Conservation (phyloP, 1,140 invertebrate genomes). For the Diplogasteroides magnus region DNA sequence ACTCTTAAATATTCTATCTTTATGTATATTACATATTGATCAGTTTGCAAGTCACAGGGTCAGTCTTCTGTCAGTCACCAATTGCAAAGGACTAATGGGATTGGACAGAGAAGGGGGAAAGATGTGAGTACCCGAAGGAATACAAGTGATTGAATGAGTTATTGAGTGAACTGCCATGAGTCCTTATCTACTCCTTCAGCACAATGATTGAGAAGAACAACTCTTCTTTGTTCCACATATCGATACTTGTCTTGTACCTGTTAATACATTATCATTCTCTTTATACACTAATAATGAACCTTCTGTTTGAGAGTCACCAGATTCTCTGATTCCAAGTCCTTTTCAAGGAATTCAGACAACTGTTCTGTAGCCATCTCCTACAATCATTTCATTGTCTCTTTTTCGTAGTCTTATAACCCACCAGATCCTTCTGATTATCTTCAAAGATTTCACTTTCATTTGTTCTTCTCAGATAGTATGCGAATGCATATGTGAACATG, state of each 20-base stretch:
- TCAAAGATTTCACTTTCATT: slow-evolving; percentile 99
- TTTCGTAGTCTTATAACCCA: background rate
- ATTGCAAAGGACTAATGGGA: too few species aligned
- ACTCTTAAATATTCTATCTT: too few species aligned
- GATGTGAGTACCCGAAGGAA: background rate
- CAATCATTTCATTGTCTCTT: background rate
- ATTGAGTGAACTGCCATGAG: slow-evolving; percentile 68
- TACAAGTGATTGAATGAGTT: background rate
- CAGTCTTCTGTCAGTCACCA: too few species aligned
- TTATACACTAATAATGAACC: slow-evolving; percentile 37
- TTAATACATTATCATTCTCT: slow-evolving; percentile 1
- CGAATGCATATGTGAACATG: slow-evolving; percentile 99
- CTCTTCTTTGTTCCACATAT: slow-evolving; percentile 91
- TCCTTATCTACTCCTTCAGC: slow-evolving; percentile 97
- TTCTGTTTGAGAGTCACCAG: slow-evolving; percentile 92
- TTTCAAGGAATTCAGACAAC: slow-evolving; percentile 90
- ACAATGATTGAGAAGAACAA: slow-evolving; percentile 88
- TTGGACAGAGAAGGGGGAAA: background rate
- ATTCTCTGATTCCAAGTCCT: slow-evolving; percentile 95
- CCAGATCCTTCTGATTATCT: slow-evolving; percentile 81
- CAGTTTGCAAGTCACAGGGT: too few species aligned
- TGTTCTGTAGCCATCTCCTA: slow-evolving; percentile 86
- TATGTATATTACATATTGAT: too few species aligned
- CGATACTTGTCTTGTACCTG: slow-evolving; percentile 93
- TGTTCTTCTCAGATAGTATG: slow-evolving; percentile 93